Conservation (phyloP, 2,888 invertebrate genomes). For the Dromius quadrimaculatus region DNA sequence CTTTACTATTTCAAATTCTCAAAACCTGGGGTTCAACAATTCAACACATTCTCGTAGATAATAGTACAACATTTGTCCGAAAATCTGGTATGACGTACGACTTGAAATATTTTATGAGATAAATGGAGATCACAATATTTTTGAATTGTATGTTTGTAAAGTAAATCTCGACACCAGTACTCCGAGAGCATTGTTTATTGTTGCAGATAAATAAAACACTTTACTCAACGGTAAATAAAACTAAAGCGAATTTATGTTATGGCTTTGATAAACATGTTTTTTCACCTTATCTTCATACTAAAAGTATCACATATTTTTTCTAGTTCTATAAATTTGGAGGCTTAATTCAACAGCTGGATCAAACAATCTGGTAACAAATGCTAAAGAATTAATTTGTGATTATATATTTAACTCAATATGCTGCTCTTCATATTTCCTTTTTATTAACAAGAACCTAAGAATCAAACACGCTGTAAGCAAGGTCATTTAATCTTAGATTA, state of each 20-base stretch:
- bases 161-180: no score
- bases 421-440: background rate
- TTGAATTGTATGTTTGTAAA: no score
- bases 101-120: no score
- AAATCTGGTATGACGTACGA: no score
- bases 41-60: no score
- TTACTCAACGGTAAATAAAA: conserved; percentile 20
- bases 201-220: conserved; percentile 23
- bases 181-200: no score
- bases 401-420: background rate
- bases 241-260: conserved; percentile 21
- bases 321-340: conserved; percentile 20
- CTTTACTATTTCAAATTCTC: no score
- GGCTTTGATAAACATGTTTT: conserved; percentile 24
- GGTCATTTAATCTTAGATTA: conserved; percentile 10
- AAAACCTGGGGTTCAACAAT: no score
- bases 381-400: background rate
- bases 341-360: conserved; percentile 25
- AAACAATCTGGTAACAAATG: background rate
- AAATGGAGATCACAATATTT: no score
- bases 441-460: background rate
- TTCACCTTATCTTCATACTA: conserved; percentile 19
- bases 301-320: conserved; percentile 33
- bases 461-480: background rate
- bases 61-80: no score